phyloP scores from a whole-genome alignment of 2,113 vertebrate genomes.

The Mustelus asterias region DNA sequence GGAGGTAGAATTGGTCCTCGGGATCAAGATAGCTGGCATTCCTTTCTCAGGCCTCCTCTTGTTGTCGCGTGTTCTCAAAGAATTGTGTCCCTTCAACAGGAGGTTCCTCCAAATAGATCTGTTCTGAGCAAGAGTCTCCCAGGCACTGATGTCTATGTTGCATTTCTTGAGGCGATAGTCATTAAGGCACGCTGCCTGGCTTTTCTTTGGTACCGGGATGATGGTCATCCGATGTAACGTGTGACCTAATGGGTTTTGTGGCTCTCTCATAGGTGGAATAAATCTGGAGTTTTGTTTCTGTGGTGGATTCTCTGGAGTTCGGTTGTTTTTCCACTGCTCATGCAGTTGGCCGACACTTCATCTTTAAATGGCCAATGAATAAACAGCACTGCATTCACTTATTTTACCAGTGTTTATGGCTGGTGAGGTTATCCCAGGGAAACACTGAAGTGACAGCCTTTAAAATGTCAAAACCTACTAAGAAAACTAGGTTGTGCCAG shows the following conservation, averaged over 20 bases:
- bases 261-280: neutral
- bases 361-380: constrained; percentile 4
- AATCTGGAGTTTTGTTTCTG: neutral
- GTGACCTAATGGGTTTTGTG: neutral
- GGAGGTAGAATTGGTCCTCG: too few species aligned
- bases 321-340: neutral
- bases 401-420: neutral
- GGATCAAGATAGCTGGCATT: too few species aligned
- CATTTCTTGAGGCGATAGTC: too few species aligned
- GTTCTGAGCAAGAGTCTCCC: too few species aligned
- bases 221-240: neutral
- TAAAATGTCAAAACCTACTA: constrained; percentile 50
- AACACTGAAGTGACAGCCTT: constrained; percentile 58
- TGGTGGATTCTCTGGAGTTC: neutral
- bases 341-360: neutral
- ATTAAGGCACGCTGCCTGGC: too few species aligned
- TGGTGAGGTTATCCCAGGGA: constrained; percentile 58
- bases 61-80: too few species aligned
- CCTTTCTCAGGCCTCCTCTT: too few species aligned
- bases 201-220: too few species aligned
- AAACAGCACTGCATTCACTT: neutral
- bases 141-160: too few species aligned
- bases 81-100: too few species aligned
- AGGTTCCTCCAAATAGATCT: too few species aligned
- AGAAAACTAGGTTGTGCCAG: constrained; percentile 58